Percentiles rank a stretch among this genome's conserved stretches.
These are phyloP conservation scores for Diachasma alloeum DNA, from an alignment of 1,140 invertebrate genomes.

Conservation along the genomic window DNA sequence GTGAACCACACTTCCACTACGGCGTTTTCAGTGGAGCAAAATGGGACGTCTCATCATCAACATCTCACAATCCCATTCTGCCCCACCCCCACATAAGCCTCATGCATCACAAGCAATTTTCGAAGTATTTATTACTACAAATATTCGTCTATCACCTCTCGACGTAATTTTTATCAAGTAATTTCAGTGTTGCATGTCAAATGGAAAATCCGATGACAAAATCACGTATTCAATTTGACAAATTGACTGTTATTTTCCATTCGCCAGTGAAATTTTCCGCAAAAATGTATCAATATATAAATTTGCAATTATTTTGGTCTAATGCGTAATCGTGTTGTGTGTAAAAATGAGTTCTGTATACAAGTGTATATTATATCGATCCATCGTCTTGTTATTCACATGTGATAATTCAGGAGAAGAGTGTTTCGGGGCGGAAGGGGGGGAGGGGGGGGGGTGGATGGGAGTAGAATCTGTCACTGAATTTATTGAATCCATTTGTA, in stretches of 20 bases:
- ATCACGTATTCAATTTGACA: neutral
- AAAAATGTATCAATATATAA: constrained; percentile 45
- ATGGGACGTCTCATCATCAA: neutral
- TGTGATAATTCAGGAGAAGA: neutral
- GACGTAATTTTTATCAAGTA: too few species aligned
- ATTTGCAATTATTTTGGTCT: constrained; percentile 44
- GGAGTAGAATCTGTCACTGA: neutral
- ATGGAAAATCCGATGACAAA: too few species aligned
- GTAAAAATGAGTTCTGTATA: constrained; percentile 14
- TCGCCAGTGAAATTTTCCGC: neutral
- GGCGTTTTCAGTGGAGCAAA: neutral
- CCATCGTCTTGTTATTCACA: neutral
- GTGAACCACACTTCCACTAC: constrained; percentile 44
- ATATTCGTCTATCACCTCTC: too few species aligned
- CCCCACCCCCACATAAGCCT: too few species aligned
- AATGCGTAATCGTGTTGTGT: constrained; percentile 29
- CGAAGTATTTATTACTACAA: too few species aligned
- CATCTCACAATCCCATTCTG: too few species aligned
- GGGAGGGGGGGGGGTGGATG: too few species aligned
- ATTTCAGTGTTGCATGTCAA: too few species aligned
- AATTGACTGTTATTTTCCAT: neutral
- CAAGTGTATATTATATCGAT: constrained; percentile 4
- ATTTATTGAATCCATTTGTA: neutral
- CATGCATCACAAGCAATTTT: too few species aligned
- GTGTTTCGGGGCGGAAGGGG: neutral